Conservation (phyloP, 2,888 invertebrate genomes). For the Agrotis segetum region DNA sequence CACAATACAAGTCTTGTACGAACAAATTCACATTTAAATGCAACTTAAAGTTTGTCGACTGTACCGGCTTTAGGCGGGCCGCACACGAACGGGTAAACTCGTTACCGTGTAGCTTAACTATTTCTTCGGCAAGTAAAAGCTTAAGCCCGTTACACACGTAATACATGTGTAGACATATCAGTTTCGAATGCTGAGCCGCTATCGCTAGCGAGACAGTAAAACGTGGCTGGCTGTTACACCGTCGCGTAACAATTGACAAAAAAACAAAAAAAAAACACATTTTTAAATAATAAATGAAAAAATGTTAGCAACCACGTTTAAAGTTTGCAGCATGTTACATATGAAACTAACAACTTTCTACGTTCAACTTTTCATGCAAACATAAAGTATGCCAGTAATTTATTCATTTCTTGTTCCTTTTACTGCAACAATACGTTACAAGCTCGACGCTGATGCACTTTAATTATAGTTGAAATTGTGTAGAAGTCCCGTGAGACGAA, state of each 20-base stretch:
- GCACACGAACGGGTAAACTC: conserved; percentile 44
- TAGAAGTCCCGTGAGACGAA: conserved; percentile 34
- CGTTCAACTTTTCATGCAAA: background rate
- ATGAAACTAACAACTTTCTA: conserved; percentile 8
- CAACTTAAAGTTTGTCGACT: conserved; percentile 54
- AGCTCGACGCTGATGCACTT: conserved; percentile 33
- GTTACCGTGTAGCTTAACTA: conserved; percentile 52
- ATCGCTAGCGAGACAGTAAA: conserved; percentile 60
- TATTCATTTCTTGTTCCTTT: conserved; percentile 20
- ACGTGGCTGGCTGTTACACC: conserved; percentile 54
- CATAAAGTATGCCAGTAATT: conserved; percentile 18
- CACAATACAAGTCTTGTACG: conserved; percentile 46
- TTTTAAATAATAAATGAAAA: background rate
- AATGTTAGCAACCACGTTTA: background rate
- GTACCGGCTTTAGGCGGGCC: conserved; percentile 27
- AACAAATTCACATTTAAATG: conserved; percentile 62
- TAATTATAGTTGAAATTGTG: conserved; percentile 56
- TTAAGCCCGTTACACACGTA: conserved; percentile 64
- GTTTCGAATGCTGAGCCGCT: conserved; percentile 62
- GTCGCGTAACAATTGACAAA: conserved; percentile 31
- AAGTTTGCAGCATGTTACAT: background rate
- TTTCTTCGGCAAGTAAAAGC: conserved; percentile 48
- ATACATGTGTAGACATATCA: conserved; percentile 66
- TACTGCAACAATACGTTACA: conserved; percentile 40
- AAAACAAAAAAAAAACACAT: background rate